Evolutionary conservation across 2,113 vertebrate genomes (phyloP), one percentile per base, ranked within the genome.

Genomic region (Leiothrix lutea): DNA sequence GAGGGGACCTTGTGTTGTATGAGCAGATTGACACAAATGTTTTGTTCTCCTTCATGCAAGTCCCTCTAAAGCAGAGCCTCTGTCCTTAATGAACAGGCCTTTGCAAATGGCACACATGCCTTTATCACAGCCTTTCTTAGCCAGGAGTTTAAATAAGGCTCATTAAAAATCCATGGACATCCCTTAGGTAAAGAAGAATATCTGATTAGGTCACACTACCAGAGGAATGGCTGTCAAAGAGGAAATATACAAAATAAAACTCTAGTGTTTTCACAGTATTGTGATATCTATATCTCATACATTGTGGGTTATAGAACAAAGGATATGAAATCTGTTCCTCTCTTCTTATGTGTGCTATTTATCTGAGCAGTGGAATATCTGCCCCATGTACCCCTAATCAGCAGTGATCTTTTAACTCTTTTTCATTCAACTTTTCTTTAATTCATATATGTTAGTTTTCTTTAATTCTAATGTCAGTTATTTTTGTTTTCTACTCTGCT

Each of bases 1-100:
- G 57, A 69, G n/a, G 28, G 54, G 36, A 35, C 45, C 21, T 80
- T 50, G 33, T 5, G 0, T 70, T 0, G 0, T 33, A 24, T 0
- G 3, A 86, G 33, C 31, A 86, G 80, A 54, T 26, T 28, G 47
- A 51, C 42, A 84, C 29, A 70, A 54, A 48, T 50, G 33, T 33
- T 89, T 86, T 66, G 16, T 18, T 73, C 47, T 84, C 80, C 89
- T 9, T 78, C 12, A 7, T 38, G 35, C 26, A 90, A 78, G 72
- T 88, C 65, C 23, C 33, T 35, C 53, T 80, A 44, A 57, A 84
- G 69, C 50, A 69, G 40, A 72, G 42, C 23, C 60, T 80, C 71
- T 62, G 20, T 29, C 62, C 66, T 86, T 80, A 90, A 86, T 70
- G 66, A 93, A 35, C 33, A 77, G 42, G 33, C 21, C 58, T 75